Evolutionary conservation across 2,797 vertebrate species (phyloP).

Genomic region (Scolopax rusticola): DNA sequence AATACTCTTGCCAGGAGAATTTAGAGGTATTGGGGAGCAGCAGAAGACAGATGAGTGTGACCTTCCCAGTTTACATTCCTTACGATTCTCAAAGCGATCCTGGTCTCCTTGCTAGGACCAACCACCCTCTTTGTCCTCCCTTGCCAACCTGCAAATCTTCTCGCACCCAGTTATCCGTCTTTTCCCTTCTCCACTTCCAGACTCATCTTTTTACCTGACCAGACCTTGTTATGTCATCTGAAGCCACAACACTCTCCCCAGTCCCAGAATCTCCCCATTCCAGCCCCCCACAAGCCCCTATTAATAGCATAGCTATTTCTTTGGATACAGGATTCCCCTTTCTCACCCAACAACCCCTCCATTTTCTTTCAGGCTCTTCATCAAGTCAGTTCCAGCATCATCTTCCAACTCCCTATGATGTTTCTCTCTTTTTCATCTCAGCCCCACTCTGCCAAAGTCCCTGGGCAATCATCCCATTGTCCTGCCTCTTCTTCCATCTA

Average conservation of each 20-base stretch:
- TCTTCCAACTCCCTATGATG: rapidly evolving
- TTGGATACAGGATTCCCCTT: background rate
- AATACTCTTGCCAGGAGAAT: slow-evolving; percentile 25
- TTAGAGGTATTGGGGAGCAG: slow-evolving; percentile 25
- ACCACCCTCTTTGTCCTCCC: background rate
- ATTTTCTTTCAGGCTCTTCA: background rate
- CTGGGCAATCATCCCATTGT: background rate
- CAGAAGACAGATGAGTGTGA: background rate
- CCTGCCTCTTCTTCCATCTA: background rate
- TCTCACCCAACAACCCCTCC: background rate
- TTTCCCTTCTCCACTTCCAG: background rate
- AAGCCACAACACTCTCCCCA: background rate
- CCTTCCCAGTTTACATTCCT: slow-evolving; percentile 19
- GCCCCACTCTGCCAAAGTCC: background rate
- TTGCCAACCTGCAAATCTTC: background rate
- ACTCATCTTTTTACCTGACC: background rate
- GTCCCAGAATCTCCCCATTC: background rate
- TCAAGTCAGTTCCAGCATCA: background rate
- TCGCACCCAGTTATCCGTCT: background rate
- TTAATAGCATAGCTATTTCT: background rate
- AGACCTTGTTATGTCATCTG: background rate
- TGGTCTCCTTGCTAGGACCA: background rate
- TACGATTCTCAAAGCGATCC: background rate
- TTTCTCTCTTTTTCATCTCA: background rate
- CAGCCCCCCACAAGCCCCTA: background rate